Evolutionary conservation across 2,113 vertebrate species (phyloP), one percentile per base, ranked within the genome.

Genomic region (Saimiri boliviensis): DNA sequence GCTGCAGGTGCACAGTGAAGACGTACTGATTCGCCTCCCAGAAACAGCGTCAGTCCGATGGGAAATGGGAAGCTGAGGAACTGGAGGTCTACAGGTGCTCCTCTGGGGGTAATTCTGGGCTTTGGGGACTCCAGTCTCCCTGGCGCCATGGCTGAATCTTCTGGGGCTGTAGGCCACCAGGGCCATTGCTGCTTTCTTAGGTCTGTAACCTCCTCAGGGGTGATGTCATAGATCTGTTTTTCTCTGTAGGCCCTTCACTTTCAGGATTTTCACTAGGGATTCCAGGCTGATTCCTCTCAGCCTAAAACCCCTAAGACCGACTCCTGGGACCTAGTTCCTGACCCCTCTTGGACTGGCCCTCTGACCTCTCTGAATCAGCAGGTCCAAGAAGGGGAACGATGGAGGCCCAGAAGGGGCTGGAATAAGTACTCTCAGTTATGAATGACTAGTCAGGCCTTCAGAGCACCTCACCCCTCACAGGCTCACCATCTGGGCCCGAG

Each of bases 401-500:
- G 45, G n/a, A 89, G 68, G 16, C 42, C 23, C n/a, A 71, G 93
- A 77, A 81, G 23, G 35, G 17, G 21, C 58, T 93, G 21, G 49
- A 63, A 35, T 42, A 27, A 73, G 60, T 23, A n/a, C 52, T 45
- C 35, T 84, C 3, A 2, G 52, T 52, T 27, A 40, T 68, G 37
- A 68, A 80, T 25, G 49, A 86, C 77, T 30, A 9, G 21, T 9
- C 4, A 8, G 47, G 52, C 63, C 52, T 17, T 32, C 5, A 23
- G 70, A 45, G 56, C 6, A 40, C 77, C 77, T 60, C 90, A 60
- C 89, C 42, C 73, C 49, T 58, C 19, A 3, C 40, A 91, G 71
- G 77, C 85, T 95, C 4, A 25, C 77, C 93, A 83, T 93, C 94
- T 91, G 93, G 84, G 23, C 5, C 68, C n/a, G 27, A 37, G 86